Base-by-base conservation (phyloP, 2,888 invertebrate species). In the Deroplatys truncata region DNA sequence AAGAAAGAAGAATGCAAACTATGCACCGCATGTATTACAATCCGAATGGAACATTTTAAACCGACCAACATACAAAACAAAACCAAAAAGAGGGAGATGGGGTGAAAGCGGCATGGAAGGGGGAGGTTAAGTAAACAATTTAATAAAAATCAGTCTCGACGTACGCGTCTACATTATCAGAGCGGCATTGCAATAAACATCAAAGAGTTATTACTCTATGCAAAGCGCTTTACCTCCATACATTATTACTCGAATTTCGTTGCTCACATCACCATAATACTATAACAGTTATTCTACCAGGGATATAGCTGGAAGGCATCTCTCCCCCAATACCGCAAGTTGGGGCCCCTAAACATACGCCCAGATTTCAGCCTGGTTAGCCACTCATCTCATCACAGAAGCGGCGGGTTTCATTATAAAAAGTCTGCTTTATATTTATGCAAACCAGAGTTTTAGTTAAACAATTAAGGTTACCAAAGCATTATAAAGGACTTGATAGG, bases 51-150 rank as follows among this genome's bases (percentile, higher is more conserved):
- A 20, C 82, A 72, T 82, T 83, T 87, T 82, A 82, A 87, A 87
- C 56, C 56, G 56, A 72, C 56, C 56, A 72, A 72, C 56, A 72
- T 72, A 72, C 56, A 72, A 72, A 72, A 72, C 56, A 72, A 72
- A 72, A 72, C 56, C 56, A 72, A 72, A 72, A 72, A 72, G 56
- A 72, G 56, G 56, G 56, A 43, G 43, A 43, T 72, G 25, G 56
- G 56, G 20, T 25, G 56, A 72, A 72, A 72, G 56, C 56, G 56
- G 56, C 56, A 25, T 72, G 56, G 56, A 72, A 72, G 56, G 56
- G 56, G 56, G 83, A 83, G 86, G 87, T 28, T 87, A 87, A 87
- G 87, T 87, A 87, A 87, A 87, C 87, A 87, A 87, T 87, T 87
- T 87, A 87, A 87, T 87, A 87, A 87, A 87, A 87, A 87, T 87